Evolutionary conservation across 2,113 vertebrate genomes (phyloP).

Genomic region (Carassius carassius): DNA sequence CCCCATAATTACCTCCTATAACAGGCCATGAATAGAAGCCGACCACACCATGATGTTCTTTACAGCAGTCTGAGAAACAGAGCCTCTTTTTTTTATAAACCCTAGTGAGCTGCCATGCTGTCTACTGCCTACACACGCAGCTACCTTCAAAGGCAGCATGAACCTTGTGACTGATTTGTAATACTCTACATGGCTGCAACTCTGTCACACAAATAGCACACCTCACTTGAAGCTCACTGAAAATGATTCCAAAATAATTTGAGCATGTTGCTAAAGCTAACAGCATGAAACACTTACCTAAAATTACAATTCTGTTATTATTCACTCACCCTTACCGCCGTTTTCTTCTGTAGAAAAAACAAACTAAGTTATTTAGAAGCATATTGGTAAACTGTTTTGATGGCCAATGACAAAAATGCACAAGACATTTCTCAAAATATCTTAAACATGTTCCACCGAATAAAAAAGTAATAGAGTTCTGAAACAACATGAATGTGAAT

Average conservation of each 20-base stretch:
- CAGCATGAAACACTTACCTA: not conserved
- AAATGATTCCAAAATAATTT: not conserved
- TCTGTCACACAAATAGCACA: not conserved
- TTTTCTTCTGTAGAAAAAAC: not conserved
- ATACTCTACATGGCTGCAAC: not conserved
- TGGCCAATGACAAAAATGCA: not conserved
- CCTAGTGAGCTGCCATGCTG: not conserved
- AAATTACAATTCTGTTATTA: not conserved
- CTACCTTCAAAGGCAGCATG: not conserved
- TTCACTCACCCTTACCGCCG: not conserved
- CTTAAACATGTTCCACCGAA: not conserved
- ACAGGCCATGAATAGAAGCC: slow-evolving; percentile 41
- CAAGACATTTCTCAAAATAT: not conserved
- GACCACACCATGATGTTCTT: slow-evolving; percentile 29
- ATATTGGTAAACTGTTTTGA: not conserved
- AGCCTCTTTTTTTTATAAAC: slow-evolving; percentile 3
- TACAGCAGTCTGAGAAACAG: not conserved
- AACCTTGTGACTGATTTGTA: not conserved
- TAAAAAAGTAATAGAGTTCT: not conserved
- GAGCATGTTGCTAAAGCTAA: not conserved
- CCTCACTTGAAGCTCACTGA: not conserved
- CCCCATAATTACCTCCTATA: slow-evolving; percentile 49
- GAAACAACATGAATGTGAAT: not conserved
- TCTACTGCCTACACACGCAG: slow-evolving; percentile 1
- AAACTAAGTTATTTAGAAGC: not conserved